Evolutionary conservation across 2,113 vertebrate genomes (phyloP), one percentile per base, ranked within the genome.

Genomic region (Ibidorhyncha struthersii): DNA sequence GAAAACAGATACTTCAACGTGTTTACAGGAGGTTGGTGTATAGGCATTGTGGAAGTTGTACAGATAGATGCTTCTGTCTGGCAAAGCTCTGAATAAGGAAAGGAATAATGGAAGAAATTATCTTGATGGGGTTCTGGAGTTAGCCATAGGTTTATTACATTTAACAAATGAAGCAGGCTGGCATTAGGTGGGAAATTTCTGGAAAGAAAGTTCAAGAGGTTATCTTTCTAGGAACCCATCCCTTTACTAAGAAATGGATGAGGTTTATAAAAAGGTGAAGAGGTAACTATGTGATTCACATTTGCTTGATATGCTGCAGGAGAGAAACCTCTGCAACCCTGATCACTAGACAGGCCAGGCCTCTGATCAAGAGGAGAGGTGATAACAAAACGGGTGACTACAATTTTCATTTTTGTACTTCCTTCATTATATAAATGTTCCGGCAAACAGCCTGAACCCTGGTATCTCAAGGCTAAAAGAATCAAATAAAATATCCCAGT

Each of bases 331-430:
- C 38, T 3, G 9, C 4, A 6, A 10, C 17, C 29, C 26, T 50
- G 26, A 83, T 58, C 36, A 72, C 30, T 25, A 62, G 63, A 45
- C 0, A 0, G 27, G 36, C 27, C 3, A 15, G 4, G 3, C 6
- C 17, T 38, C 55, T n/a, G 22, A 45, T 55, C 12, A 91, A 87
- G 25, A 84, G 34, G 6, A 81, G 29, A 38, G 17, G 18, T 36
- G 22, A 53, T 26, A 78, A 71, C 38, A 90, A 91, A 71, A 14
- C 3, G 3, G 3, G 40, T 62, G 20, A 66, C 32, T 29, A 53
- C 4, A 47, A 40, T 43, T 84, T 77, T 72, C 1, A 53, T 69
- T 65, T 89, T 67, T 73, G n/a, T 71, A 67, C 7, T 87, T 78
- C 19, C 59, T 88, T 90, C 41, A 34, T 45, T 67, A 82, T 23